Conservation (phyloP, 1,140 invertebrate species). For the Lucilia cuprina region DNA sequence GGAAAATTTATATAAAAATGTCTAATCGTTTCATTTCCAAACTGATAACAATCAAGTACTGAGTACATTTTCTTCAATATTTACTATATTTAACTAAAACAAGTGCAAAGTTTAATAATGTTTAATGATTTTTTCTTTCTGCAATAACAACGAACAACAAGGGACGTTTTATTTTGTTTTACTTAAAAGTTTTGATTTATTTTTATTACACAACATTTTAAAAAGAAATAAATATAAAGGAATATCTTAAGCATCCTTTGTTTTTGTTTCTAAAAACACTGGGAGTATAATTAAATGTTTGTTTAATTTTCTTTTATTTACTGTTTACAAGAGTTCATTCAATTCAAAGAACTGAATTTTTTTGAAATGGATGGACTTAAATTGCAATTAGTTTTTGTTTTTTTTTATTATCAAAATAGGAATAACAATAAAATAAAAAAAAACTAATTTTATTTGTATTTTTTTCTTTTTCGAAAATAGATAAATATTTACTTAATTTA, state of each 20-base stretch:
- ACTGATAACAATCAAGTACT: too few relatives aligned
- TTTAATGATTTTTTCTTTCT: not conserved
- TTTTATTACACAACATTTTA: not conserved
- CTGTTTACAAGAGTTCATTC: not conserved
- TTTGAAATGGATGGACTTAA: slow-evolving; percentile 14
- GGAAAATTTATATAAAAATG: too few relatives aligned
- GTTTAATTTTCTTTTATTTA: not conserved
- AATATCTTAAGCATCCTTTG: not conserved
- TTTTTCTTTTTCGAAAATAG: slow-evolving; percentile 24
- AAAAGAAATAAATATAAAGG: not conserved
- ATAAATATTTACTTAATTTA: slow-evolving; percentile 32
- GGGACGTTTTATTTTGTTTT: not conserved
- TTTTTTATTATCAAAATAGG: not conserved
- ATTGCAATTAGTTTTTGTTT: slow-evolving; percentile 10
- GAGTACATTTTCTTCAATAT: too few relatives aligned
- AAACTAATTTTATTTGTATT: not conserved
- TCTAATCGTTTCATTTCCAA: too few relatives aligned
- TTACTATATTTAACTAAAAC: too few relatives aligned
- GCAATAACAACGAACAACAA: not conserved
- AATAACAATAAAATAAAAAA: slow-evolving; percentile 15
- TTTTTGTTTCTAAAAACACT: not conserved
- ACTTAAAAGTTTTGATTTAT: not conserved
- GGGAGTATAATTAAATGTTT: not conserved
- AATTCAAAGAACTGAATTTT: not conserved
- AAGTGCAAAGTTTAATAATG: not conserved